Percentiles rank a stretch among this genome's conserved stretches.
Evolutionary conservation across 2,113 vertebrate genomes (phyloP).

Genomic region (Antigone vipio): DNA sequence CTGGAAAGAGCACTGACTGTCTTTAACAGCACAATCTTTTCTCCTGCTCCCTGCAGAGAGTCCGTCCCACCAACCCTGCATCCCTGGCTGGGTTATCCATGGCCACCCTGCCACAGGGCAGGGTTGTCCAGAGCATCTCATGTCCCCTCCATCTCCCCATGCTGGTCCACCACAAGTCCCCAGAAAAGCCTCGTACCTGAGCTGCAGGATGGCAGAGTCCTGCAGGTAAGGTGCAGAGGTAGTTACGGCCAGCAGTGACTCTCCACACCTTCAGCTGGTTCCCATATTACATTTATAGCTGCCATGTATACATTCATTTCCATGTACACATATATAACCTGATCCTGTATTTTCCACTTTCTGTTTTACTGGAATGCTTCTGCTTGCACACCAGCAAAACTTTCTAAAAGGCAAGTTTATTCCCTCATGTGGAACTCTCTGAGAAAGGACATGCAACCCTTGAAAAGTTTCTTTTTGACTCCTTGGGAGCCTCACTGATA

Average conservation of each 20-base stretch:
- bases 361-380: neutral
- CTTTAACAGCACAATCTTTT: neutral
- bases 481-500: neutral
- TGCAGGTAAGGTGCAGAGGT: neutral
- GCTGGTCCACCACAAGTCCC: neutral
- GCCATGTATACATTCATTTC: neutral
- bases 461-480: neutral
- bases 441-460: neutral
- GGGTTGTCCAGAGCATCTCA: neutral
- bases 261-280: neutral
- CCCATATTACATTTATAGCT: neutral
- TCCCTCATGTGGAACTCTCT: fast-evolving
- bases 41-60: neutral
- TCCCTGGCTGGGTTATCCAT: neutral
- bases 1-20: neutral
- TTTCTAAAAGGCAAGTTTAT: neutral
- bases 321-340: neutral
- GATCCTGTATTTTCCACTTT: neutral
- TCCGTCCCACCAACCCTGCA: fast-evolving
- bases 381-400: neutral
- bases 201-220: neutral
- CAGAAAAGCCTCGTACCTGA: neutral
- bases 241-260: neutral
- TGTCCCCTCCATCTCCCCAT: neutral
- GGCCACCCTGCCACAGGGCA: fast-evolving